Evolutionary conservation across 2,888 invertebrate genomes (phyloP), one percentile per base, ranked within the genome.

Genomic region (Myopa testacea): DNA sequence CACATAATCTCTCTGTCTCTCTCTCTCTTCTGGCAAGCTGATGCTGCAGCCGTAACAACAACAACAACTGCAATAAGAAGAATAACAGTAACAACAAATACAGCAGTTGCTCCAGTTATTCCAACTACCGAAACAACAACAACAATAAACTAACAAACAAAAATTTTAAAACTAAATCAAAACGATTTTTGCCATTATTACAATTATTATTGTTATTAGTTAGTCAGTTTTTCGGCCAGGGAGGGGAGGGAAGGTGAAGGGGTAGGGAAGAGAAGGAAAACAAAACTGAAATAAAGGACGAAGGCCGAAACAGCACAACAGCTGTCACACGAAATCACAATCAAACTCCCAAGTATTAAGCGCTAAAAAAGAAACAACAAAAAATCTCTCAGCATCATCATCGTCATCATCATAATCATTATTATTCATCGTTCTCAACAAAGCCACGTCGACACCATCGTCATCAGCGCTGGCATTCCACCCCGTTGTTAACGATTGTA

Each of bases 271-370:
- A 26, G 50, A 37, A 8, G 37, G 16, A 26, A 45, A 69, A 19
- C 26, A 34, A 7, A 52, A 55, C 16, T 55, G 26, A 26, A 26
- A 26, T 26, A 26, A 26, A 26, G 26, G 26, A 26, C 26, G 26
- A 26, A 26, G 26, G 26, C 1, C 26, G 26, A 26, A 26, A 26
- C 37, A 55, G 6, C 70, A 26, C 45, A 55, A 34, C 70, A 70
- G 70, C 45, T 70, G 70, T 50, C 70, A 70, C 70, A 34, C 70
- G 14, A 70, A 70, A 70, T 70, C 37, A 67, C 37, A 81, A 79
- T 80, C 79, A 26, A 26, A 78, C 60, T 65, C 37, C 38, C 40
- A 16, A 16, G 5, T 45, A 45, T 45, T 45, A 55, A 55, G 55
- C 14, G 16, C 10, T n/a, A 16, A 55, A 55, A 55, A 3, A n/a